phyloP scores from a whole-genome alignment of 2,888 invertebrate species.

The Monopis laevigella region DNA sequence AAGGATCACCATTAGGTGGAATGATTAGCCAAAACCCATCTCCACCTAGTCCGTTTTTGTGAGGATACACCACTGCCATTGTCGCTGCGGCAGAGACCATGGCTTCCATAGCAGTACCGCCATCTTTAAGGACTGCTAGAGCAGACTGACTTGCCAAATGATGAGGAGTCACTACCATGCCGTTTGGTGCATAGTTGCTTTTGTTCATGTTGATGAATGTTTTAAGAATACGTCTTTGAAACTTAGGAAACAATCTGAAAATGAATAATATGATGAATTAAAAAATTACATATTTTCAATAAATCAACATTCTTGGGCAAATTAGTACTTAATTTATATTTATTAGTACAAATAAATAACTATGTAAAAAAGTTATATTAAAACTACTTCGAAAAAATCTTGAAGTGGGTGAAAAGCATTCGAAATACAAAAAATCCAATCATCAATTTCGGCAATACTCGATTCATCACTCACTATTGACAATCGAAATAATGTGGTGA shows the following conservation, averaged over 20 bases:
- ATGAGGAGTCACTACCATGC: constrained; percentile 55
- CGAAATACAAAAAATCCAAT: constrained; percentile 5
- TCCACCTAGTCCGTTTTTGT: constrained; percentile 53
- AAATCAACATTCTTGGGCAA: too few species aligned
- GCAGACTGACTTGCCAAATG: constrained; percentile 53
- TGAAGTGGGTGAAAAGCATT: too few species aligned
- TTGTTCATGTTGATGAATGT: constrained; percentile 24
- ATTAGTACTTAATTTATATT: too few species aligned
- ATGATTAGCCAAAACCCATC: constrained; percentile 54
- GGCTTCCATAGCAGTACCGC: constrained; percentile 55
- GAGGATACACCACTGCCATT: constrained; percentile 48
- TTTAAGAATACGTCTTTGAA: neutral
- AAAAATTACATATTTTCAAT: too few species aligned
- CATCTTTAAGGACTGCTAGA: constrained; percentile 39
- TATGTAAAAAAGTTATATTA: too few species aligned
- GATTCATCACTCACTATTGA: constrained; percentile 9
- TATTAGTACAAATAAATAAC: too few species aligned
- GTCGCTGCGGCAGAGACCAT: constrained; percentile 53
- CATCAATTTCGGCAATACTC: constrained; percentile 6
- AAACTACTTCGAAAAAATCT: too few species aligned
- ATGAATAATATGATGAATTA: too few species aligned
- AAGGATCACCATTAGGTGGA: constrained; percentile 42
- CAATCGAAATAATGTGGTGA: constrained; percentile 7
- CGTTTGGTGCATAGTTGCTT: constrained; percentile 35
- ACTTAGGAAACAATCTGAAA: too few species aligned